phyloP scores from a whole-genome alignment of 2,113 vertebrate species.

The Sterrhoptilus dennistouni region DNA sequence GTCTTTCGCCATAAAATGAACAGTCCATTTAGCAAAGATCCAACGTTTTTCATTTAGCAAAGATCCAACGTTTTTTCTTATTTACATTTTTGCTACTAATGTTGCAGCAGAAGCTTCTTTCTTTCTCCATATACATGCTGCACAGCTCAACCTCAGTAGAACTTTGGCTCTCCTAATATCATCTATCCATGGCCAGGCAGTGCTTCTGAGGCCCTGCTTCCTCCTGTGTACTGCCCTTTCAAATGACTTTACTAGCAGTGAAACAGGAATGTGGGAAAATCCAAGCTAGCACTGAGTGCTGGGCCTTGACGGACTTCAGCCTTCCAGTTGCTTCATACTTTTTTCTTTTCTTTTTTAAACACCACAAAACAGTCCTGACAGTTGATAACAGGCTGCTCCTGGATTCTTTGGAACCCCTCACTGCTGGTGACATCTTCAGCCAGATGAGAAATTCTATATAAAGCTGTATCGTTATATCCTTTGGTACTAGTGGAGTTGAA shows the following conservation, averaged over 20 bases:
- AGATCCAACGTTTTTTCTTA: neutral
- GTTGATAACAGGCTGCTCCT: neutral
- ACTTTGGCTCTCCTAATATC: neutral
- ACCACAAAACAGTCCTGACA: neutral
- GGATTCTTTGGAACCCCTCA: neutral
- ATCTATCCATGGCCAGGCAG: neutral
- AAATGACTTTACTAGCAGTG: neutral
- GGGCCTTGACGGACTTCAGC: neutral
- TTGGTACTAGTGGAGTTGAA: neutral
- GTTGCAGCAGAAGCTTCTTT: neutral
- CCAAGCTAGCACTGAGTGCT: neutral
- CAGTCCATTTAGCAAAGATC: neutral
- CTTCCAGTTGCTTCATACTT: neutral
- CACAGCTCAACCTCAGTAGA: neutral
- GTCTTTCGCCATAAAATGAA: neutral
- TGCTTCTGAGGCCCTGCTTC: neutral
- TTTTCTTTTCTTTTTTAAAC: neutral
- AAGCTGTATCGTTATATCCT: neutral
- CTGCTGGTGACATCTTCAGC: neutral
- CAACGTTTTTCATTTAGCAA: neutral
- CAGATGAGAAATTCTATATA: neutral
- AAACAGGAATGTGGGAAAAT: neutral
- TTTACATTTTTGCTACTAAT: neutral
- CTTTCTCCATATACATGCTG: fast-evolving
- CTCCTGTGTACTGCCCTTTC: neutral